Base-by-base conservation (phyloP, 2,888 invertebrate species). In the Teleiodes luculella region DNA sequence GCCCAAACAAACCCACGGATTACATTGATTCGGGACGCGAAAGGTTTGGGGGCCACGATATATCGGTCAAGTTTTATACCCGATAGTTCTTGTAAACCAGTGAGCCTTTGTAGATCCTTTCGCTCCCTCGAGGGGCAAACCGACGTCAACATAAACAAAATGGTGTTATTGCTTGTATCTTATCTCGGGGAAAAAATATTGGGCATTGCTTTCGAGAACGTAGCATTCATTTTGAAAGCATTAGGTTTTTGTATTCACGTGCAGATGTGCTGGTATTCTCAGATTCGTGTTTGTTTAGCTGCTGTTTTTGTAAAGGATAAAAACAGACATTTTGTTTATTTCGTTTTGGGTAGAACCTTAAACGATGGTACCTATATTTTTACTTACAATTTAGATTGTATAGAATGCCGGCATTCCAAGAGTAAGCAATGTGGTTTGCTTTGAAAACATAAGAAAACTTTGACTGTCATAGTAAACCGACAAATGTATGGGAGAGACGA, bases 81-180 rank as follows among this genome's bases (percentile, higher is more conserved):
- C 70, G 69, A 80, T 80, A 77, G 80, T 71, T 70, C 65, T 70
- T 72, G 71, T 76, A 72, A 74, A 70, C 74, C 65, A 69, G 66
- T 65, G 64, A 62, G 65, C 63, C 68, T 68, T 60, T 60, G 65
- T 61, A 70, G 74, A 74, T 70, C 74, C 70, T 60, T 67, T 54
- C 62, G 57, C 63, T 77, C 78, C 77, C 80, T 63, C 63, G 74
- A 70, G 81, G 69, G 68, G 68, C 61, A 68, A 71, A 73, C 79
- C 78, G 78, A 72, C 78, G 80, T 83, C 84, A 79, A 85, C 80
- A 82, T 83, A 86, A 87, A 85, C 85, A 85, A 83, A 83, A 83
- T 76, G 72, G 72, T 77, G 80, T 83, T 79, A 81, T 83, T 80
- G 79, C 78, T 73, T 78, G 78, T 83, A 83, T 84, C 80, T 82